These are phyloP conservation scores for Mesembrinibis cayennensis DNA, from an alignment of 2,113 vertebrate genomes.

Conservation along the genomic window DNA sequence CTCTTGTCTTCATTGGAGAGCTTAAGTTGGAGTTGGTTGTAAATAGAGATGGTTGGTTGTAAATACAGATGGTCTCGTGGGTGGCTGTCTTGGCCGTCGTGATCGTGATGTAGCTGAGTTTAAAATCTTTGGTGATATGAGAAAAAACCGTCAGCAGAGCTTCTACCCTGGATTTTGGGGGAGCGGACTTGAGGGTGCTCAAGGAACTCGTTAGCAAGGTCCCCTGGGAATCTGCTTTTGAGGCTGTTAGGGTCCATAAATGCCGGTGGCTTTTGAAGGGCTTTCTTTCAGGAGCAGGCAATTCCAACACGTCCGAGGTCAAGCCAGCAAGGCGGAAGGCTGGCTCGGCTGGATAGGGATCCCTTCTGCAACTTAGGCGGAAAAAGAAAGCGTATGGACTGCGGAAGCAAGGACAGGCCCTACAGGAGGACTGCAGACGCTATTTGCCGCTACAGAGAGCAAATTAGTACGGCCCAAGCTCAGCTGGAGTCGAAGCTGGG, in stretches of 20 bases:
- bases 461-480: not conserved
- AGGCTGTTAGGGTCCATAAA: not conserved
- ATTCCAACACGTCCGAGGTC: not conserved
- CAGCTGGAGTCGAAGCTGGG: not conserved
- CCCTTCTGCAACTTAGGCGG: not conserved
- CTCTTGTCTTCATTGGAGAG: not conserved
- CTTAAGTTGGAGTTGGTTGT: not conserved
- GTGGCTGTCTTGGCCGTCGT: not conserved
- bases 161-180: not conserved
- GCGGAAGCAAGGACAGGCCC: not conserved
- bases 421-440: not conserved
- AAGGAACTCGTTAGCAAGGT: not conserved
- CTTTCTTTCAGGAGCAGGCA: not conserved
- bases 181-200: not conserved
- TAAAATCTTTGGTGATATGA: not conserved
- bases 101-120: not conserved
- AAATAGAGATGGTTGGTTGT: not conserved
- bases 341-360: not conserved
- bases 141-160: not conserved
- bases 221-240: not conserved
- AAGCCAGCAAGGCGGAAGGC: not conserved
- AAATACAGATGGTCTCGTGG: rapidly evolving
- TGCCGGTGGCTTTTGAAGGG: not conserved
- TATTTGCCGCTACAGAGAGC: not conserved
- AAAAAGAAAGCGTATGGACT: not conserved